phyloP scores from a whole-genome alignment of 2,888 invertebrate genomes.

The Altica lythri region DNA sequence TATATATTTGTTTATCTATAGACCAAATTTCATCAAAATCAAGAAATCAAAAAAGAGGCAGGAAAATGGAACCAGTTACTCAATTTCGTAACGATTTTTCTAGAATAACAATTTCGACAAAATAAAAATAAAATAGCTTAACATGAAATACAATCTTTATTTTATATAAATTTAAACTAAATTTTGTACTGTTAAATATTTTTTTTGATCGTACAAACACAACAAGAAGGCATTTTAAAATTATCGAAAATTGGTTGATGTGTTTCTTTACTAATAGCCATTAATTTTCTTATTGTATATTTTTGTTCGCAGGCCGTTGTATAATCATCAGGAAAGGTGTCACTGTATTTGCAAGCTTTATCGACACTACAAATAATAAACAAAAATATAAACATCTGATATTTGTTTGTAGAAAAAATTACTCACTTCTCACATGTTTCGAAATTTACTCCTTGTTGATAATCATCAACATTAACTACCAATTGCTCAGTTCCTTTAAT shows the following conservation, averaged over 20 bases:
- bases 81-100: too few relatives aligned
- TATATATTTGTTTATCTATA: too few relatives aligned
- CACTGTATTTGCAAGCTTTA: slow-evolving; percentile 37
- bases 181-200: too few relatives aligned
- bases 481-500: slow-evolving; percentile 65
- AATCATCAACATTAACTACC: slow-evolving; percentile 68
- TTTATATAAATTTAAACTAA: too few relatives aligned
- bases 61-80: too few relatives aligned
- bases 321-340: slow-evolving; percentile 59
- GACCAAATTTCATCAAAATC: too few relatives aligned
- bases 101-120: too few relatives aligned
- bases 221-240: slow-evolving; percentile 58
- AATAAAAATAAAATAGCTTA: too few relatives aligned
- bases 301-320: slow-evolving; percentile 65
- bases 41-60: too few relatives aligned
- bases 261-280: slow-evolving; percentile 41
- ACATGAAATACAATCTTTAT: too few relatives aligned
- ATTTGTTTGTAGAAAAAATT: not conserved
- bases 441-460: slow-evolving; percentile 70
- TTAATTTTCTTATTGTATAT: slow-evolving; percentile 49
- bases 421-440: slow-evolving; percentile 66
- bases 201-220: slow-evolving; percentile 52
- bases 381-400: slow-evolving; percentile 12
- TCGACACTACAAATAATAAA: slow-evolving; percentile 38
- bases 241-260: slow-evolving; percentile 46